phyloP scores from a whole-genome alignment of 2,113 vertebrate genomes.

The Catagonus wagneri region DNA sequence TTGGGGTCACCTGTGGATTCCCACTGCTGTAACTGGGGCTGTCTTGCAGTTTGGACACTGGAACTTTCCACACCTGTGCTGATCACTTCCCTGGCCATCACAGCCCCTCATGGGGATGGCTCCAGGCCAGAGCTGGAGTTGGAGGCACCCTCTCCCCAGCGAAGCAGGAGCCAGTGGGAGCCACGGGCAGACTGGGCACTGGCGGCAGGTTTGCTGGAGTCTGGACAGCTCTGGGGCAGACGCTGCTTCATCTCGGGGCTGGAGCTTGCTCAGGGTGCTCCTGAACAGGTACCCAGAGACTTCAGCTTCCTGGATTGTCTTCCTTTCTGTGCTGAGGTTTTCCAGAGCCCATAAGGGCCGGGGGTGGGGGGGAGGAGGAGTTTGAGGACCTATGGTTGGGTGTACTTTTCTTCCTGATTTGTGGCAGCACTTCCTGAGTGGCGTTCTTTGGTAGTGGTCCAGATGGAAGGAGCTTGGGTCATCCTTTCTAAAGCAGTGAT shows the following conservation, averaged over 20 bases:
- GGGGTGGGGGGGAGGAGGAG: background rate
- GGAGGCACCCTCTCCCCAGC: background rate
- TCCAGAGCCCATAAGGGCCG: background rate
- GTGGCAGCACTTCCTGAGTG: background rate
- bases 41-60: background rate
- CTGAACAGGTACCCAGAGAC: background rate
- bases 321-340: conserved; percentile 6
- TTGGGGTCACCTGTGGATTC: background rate
- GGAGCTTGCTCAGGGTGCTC: background rate
- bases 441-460: background rate
- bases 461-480: background rate
- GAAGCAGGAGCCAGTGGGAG: rapidly evolving
- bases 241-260: background rate
- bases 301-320: background rate
- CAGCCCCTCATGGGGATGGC: background rate
- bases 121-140: background rate
- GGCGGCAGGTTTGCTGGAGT: background rate
- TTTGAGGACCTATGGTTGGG: background rate
- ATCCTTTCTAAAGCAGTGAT: background rate
- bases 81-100: background rate
- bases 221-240: background rate
- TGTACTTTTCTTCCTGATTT: background rate
- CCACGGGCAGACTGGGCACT: rapidly evolving
- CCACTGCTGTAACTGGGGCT: background rate
- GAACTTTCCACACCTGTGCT: background rate